Conservation (phyloP, 1,140 invertebrate genomes). For the Armadillidium nasatum region DNA sequence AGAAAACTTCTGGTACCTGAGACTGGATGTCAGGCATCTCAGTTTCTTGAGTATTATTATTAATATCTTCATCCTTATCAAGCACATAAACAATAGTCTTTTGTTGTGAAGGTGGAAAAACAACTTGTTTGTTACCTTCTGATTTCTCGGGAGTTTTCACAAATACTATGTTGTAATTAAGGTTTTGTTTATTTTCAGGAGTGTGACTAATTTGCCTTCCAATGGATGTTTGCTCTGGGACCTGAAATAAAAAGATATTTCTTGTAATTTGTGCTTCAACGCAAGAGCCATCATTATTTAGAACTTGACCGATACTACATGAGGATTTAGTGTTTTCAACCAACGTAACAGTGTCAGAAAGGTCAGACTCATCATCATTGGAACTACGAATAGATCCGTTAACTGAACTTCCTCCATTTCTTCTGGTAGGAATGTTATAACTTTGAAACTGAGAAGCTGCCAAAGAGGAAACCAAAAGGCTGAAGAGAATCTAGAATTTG, state of each 20-base stretch:
- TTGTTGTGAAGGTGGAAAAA: constrained; percentile 35
- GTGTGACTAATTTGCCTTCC: background rate
- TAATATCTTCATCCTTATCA: constrained; percentile 33
- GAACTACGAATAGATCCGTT: no score
- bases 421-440: no score
- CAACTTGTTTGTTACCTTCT: constrained; percentile 15
- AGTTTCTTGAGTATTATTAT: constrained; percentile 29
- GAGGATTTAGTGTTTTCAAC: no score
- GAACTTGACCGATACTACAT: background rate
- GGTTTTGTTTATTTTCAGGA: constrained; percentile 21
- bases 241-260: background rate
- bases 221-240: no score
- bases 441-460: no score
- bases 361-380: no score
- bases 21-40: constrained; percentile 27
- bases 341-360: no score
- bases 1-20: constrained; percentile 19
- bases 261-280: constrained; percentile 18
- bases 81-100: constrained; percentile 39
- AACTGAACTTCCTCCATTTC: no score
- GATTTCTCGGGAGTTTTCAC: constrained; percentile 32
- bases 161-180: constrained; percentile 40
- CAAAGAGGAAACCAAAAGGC: no score
- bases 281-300: constrained; percentile 8
- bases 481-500: no score